These are phyloP conservation scores for Myodes glareolus DNA, from an alignment of 2,113 vertebrate genomes.

Conservation along the genomic window DNA sequence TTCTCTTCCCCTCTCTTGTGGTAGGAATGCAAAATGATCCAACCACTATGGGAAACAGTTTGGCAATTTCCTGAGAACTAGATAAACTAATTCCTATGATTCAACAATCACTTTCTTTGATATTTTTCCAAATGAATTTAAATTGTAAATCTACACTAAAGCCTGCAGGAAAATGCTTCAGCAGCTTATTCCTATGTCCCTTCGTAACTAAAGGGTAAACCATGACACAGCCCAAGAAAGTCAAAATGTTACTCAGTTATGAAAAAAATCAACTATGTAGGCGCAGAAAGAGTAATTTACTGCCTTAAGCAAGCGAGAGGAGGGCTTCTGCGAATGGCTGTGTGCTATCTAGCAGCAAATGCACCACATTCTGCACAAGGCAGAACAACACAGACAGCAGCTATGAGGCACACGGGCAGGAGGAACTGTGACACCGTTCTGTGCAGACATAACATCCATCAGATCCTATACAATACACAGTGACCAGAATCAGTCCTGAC, in stretches of 20 bases:
- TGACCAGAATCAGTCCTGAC: background rate
- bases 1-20: background rate
- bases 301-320: background rate
- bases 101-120: background rate
- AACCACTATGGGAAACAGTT: background rate
- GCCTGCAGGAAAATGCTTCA: background rate
- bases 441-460: no score
- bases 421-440: background rate
- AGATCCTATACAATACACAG: background rate
- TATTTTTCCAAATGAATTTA: background rate
- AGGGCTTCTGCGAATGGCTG: background rate
- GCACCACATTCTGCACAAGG: background rate
- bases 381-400: background rate
- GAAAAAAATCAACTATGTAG: background rate
- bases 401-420: background rate
- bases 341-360: background rate
- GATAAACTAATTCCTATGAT: background rate
- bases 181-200: background rate
- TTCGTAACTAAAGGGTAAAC: no score
- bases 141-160: background rate
- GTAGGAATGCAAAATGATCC: background rate
- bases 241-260: background rate
- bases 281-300: background rate
- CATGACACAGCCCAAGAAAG: background rate
- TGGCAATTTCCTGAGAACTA: background rate